Conservation (phyloP, 1,140 invertebrate species). For the Neodiprion lecontei region DNA sequence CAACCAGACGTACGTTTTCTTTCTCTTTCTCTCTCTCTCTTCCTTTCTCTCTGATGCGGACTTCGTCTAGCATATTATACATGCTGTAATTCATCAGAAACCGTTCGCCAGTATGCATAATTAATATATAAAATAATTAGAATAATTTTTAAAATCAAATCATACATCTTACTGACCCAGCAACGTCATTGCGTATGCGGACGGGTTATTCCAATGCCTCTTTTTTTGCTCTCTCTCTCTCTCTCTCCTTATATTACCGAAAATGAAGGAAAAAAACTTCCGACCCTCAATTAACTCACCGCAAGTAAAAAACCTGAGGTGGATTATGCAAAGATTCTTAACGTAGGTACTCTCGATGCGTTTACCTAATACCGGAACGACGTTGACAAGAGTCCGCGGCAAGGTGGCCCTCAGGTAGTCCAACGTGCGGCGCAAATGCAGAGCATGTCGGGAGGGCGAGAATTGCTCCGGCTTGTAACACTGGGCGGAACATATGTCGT, state of each 20-base stretch:
- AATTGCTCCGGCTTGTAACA: constrained; percentile 69
- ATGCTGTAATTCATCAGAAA: not conserved
- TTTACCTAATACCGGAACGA: constrained; percentile 77
- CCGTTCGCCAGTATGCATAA: not conserved
- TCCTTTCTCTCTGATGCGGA: too few relatives aligned
- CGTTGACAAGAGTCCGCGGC: constrained; percentile 79
- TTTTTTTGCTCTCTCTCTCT: too few relatives aligned
- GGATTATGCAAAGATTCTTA: not conserved
- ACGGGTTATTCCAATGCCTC: too few relatives aligned
- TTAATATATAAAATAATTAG: not conserved
- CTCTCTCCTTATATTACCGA: too few relatives aligned
- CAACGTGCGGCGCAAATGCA: constrained; percentile 70
- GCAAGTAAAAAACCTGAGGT: too few relatives aligned
- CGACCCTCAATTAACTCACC: too few relatives aligned
- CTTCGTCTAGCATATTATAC: not conserved
- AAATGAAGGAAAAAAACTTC: too few relatives aligned
- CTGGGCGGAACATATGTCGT: constrained; percentile 83
- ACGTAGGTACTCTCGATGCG: not conserved
- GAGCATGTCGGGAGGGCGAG: constrained; percentile 67
- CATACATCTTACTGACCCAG: not conserved
- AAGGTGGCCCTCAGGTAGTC: constrained; percentile 72
- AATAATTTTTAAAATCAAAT: not conserved
- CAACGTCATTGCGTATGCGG: too few relatives aligned
- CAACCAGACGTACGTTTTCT: not conserved
- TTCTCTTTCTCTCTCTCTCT: not conserved